phyloP scores from a whole-genome alignment of 2,113 vertebrate species.

The Engystomops pustulosus region DNA sequence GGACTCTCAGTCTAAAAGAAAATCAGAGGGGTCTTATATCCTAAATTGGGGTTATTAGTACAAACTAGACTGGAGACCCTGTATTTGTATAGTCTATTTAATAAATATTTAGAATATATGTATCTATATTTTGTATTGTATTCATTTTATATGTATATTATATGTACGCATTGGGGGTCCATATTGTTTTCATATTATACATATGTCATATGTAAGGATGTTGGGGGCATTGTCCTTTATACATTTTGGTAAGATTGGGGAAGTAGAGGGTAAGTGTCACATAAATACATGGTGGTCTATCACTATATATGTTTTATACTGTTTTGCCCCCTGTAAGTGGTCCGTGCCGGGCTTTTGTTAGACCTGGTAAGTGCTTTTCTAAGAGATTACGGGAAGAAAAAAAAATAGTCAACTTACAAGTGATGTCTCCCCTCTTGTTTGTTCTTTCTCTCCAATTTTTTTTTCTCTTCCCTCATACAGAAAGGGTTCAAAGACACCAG shows the following conservation, averaged over 20 bases:
- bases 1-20: not conserved
- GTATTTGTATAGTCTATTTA: too few species aligned
- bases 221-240: too few species aligned
- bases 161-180: not conserved
- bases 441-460: constrained; percentile 75
- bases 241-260: not conserved
- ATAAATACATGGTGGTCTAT: constrained; percentile 23
- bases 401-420: constrained; percentile 82
- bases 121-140: not conserved
- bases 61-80: too few species aligned
- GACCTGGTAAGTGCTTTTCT: constrained; percentile 78
- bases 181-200: too few species aligned
- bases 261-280: not conserved
- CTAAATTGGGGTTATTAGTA: not conserved
- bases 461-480: constrained; percentile 73
- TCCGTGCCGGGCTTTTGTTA: constrained; percentile 33
- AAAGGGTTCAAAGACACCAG: constrained; percentile 99
- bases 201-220: too few species aligned
- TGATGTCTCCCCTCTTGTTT: constrained; percentile 81
- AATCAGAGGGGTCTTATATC: not conserved
- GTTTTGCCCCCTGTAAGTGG: constrained; percentile 24
- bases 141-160: not conserved
- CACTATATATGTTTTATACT: constrained; percentile 35
- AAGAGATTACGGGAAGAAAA: constrained; percentile 76
- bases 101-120: too few species aligned